Conservation (phyloP, 2,797 vertebrate species). For the Mus minutoides region DNA sequence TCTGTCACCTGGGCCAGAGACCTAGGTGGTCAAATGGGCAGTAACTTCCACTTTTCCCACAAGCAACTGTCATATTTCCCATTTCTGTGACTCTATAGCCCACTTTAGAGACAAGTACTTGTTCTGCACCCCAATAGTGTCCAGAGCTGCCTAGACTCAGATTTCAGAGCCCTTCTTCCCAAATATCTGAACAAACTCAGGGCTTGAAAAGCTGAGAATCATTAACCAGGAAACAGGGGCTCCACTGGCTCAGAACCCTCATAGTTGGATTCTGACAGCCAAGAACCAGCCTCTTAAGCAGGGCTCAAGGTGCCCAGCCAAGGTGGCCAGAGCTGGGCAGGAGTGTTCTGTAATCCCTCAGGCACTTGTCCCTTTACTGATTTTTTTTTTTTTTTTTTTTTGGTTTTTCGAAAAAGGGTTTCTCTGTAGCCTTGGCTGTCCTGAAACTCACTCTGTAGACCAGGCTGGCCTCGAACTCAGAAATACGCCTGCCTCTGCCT, state of each 20-base stretch:
- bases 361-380: background rate
- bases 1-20: background rate
- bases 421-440: too few species aligned
- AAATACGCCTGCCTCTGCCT: too few species aligned
- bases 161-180: constrained; percentile 56
- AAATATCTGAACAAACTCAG: background rate
- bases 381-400: too few species aligned
- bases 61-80: background rate
- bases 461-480: too few species aligned
- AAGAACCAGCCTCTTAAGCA: constrained; percentile 4
- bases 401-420: too few species aligned
- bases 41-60: background rate
- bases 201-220: constrained; percentile 71
- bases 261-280: background rate
- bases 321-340: background rate
- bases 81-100: background rate
- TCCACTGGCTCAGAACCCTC: constrained; percentile 1
- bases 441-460: too few species aligned
- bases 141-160: background rate
- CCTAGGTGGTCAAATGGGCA: background rate
- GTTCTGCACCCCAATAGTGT: background rate
- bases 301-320: background rate
- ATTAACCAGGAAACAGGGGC: constrained; percentile 68
- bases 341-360: background rate
- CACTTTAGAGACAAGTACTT: background rate